Evolutionary conservation across 2,113 vertebrate genomes (phyloP).

Genomic region (Merops nubicus): DNA sequence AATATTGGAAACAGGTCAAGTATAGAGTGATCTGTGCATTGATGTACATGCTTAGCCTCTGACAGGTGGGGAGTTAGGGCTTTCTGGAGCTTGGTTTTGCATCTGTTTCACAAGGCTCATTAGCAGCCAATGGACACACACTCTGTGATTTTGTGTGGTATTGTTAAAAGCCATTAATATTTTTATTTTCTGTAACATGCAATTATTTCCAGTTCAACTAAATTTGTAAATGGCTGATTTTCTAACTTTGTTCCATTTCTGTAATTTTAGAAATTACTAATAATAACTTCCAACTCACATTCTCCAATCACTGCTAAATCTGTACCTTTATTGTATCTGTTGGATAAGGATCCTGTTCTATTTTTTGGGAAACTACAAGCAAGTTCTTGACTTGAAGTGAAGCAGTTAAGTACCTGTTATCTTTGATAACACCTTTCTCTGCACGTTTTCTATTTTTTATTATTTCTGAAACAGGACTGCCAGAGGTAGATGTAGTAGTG

Average conservation of each 20-base stretch:
- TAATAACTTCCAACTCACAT: neutral
- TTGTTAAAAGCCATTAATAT: neutral
- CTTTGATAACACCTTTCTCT: neutral
- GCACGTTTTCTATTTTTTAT: neutral
- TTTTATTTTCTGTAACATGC: neutral
- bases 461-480: neutral
- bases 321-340: neutral
- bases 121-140: neutral
- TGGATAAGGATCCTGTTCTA: neutral
- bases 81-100: neutral
- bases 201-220: neutral
- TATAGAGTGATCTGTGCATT: neutral
- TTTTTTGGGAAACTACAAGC: neutral
- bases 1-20: neutral
- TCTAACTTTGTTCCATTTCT: neutral
- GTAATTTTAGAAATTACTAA: neutral
- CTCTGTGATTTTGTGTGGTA: neutral
- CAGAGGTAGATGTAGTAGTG: neutral
- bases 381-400: neutral
- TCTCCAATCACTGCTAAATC: neutral
- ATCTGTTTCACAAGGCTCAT: neutral
- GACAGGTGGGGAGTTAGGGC: neutral
- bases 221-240: neutral
- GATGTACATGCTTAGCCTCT: accelerated
- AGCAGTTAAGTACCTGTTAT: neutral